These are phyloP conservation scores for Scleropages formosus DNA, from an alignment of 2,797 vertebrate species.

Conservation along the genomic window DNA sequence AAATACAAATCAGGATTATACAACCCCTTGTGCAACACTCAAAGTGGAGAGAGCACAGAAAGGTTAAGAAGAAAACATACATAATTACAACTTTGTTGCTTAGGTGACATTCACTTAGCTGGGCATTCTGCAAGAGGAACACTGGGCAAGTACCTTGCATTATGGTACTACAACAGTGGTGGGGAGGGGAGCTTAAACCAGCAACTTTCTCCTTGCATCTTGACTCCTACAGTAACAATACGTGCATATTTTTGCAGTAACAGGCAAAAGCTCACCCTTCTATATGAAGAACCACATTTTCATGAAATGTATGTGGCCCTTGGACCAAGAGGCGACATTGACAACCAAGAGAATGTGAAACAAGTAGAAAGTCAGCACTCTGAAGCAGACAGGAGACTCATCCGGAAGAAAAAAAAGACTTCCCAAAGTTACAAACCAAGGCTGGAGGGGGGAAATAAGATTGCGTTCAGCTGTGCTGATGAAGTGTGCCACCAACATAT, in stretches of 20 bases:
- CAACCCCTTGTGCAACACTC: slow-evolving; percentile 47
- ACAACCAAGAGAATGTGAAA: slow-evolving; percentile 71
- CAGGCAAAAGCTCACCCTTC: too few species aligned
- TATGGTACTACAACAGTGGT: too few species aligned
- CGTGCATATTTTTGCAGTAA: too few species aligned
- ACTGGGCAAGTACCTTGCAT: too few species aligned
- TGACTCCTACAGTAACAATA: too few species aligned
- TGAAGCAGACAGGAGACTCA: slow-evolving; percentile 42
- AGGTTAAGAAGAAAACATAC: not conserved
- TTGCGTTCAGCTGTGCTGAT: slow-evolving; percentile 59
- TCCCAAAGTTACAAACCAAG: slow-evolving; percentile 58
- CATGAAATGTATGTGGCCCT: slow-evolving; percentile 62
- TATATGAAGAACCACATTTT: not conserved
- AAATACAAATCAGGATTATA: not conserved
- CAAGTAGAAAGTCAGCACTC: slow-evolving; percentile 54
- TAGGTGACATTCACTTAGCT: too few species aligned
- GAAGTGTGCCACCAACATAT: slow-evolving; percentile 41
- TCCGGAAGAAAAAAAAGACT: slow-evolving; percentile 64
- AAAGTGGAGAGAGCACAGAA: not conserved
- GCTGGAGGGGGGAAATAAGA: slow-evolving; percentile 52
- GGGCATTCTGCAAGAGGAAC: too few species aligned
- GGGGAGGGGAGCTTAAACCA: too few species aligned
- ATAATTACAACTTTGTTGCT: not conserved
- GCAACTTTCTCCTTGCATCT: too few species aligned
- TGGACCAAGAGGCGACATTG: slow-evolving; percentile 72